Evolutionary conservation across 2,888 invertebrate species (phyloP), one percentile per base, ranked within the genome.

Genomic region (Hypolimnas misippus): DNA sequence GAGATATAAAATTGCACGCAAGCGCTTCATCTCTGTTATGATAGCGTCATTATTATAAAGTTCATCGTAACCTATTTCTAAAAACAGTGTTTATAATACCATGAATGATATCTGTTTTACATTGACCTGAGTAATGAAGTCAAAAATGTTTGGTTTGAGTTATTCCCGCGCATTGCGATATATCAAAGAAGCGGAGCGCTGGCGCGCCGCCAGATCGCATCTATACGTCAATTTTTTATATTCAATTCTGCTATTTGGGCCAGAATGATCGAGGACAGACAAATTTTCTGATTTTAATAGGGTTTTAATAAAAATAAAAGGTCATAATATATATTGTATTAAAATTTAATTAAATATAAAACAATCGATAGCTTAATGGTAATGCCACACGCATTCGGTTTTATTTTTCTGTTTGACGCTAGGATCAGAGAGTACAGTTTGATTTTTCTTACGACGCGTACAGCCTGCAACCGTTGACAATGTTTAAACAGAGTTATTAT

Each of bases 221-320:
- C 61, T 65, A 69, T 70, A 63, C 69, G 69, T 74, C 73, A 74
- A 69, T 62, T 72, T 69, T 72, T 74, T 73, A 73, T 72, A 66
- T 67, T 56, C 46, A 42, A 40, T 52, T 55, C 56, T 29, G 29
- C 35, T 52, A 49, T 57, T 46, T 29, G 42, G 55, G 62, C 46
- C 57, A 53, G 53, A 49, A 29, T 73, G 71, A 65, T 68, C 58
- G 58, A 60, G 66, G 50, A 59, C 61, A 44, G 38, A 44, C 16
- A 49, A 65, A 17, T 46, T 42, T 16, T 16, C 5, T 54, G 12
- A n/a, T 56, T 42, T 42, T n/a, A n/a, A n/a, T n/a, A n/a, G n/a
- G 16, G 12, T 1, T 42, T 16, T 14, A 46, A 46, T 12, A 46
- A 21, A 46, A 6, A 46, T 46, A 14, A 44, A 44, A n/a, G n/a